Conservation (phyloP, 2,797 vertebrate species). For the Uromys caudimaculatus region DNA sequence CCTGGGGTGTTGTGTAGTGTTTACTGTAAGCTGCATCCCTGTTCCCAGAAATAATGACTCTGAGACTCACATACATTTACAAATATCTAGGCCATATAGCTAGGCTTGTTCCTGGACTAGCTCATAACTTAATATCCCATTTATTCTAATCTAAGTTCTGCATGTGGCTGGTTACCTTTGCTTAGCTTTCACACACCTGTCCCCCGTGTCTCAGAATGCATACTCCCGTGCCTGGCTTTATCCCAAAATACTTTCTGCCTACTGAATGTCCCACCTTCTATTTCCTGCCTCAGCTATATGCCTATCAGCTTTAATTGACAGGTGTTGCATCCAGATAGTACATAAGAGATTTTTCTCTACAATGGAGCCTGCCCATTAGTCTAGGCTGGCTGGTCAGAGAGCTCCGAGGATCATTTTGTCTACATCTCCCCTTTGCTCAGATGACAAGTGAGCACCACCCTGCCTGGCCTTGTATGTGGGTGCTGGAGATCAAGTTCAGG, state of each 20-base stretch:
- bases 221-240: not conserved
- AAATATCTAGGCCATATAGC: not conserved
- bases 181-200: not conserved
- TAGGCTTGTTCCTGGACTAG: not conserved
- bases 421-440: not conserved
- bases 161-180: not conserved
- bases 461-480: not conserved
- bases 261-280: not conserved
- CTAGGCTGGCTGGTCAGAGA: not conserved
- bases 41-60: not conserved
- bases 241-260: not conserved
- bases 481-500: not conserved
- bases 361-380: not conserved
- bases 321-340: not conserved
- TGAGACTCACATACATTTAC: not conserved
- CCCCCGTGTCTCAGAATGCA: not conserved
- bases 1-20: not conserved
- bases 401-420: not conserved
- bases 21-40: not conserved
- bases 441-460: not conserved
- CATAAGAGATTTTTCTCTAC: not conserved
- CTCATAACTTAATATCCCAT: not conserved
- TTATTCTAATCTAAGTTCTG: not conserved
- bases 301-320: not conserved
- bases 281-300: not conserved